phyloP scores from a whole-genome alignment of 2,888 invertebrate species.

The Sialis lutaria region DNA sequence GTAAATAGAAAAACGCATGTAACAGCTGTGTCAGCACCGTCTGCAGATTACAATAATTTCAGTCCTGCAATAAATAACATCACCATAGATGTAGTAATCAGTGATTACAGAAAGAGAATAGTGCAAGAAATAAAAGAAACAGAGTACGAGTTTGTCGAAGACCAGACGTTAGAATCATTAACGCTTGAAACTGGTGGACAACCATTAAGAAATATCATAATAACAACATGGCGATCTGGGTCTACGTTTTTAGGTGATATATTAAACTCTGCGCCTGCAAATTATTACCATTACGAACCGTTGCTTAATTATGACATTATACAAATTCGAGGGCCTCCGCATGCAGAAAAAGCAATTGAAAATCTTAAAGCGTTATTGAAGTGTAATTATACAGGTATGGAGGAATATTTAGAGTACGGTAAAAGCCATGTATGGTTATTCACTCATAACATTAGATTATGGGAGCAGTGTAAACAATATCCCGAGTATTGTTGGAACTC shows the following conservation, averaged over 20 bases:
- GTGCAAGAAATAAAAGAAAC: slow-evolving; percentile 34
- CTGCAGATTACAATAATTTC: not conserved
- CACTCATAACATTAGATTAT: slow-evolving; percentile 68
- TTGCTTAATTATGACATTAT: slow-evolving; percentile 65
- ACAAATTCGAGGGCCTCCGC: slow-evolving; percentile 59
- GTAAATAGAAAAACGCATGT: slow-evolving; percentile 10
- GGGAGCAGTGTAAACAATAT: slow-evolving; percentile 57
- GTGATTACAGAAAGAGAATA: slow-evolving; percentile 33
- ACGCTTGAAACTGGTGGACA: slow-evolving; percentile 49
- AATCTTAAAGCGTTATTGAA: slow-evolving; percentile 54
- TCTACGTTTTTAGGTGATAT: slow-evolving; percentile 81
- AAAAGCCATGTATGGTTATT: slow-evolving; percentile 62
- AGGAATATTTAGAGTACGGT: slow-evolving; percentile 62
- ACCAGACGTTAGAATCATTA: slow-evolving; percentile 44
- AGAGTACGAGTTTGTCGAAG: slow-evolving; percentile 37
- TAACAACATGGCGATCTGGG: slow-evolving; percentile 84
- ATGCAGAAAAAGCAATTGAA: slow-evolving; percentile 45
- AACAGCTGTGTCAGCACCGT: slow-evolving; percentile 6
- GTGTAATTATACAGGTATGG: slow-evolving; percentile 59
- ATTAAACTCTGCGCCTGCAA: slow-evolving; percentile 66
- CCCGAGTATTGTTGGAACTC: slow-evolving; percentile 49
- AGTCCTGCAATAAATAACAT: slow-evolving; percentile 10
- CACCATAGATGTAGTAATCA: slow-evolving; percentile 37
- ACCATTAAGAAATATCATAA: slow-evolving; percentile 57
- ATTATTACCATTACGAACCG: slow-evolving; percentile 83